A percentile compares a stretch with the other conserved stretches of the same genome.
These are phyloP conservation scores for Cacatua alba DNA, from an alignment of 2,113 vertebrate species.

Conservation along the genomic window DNA sequence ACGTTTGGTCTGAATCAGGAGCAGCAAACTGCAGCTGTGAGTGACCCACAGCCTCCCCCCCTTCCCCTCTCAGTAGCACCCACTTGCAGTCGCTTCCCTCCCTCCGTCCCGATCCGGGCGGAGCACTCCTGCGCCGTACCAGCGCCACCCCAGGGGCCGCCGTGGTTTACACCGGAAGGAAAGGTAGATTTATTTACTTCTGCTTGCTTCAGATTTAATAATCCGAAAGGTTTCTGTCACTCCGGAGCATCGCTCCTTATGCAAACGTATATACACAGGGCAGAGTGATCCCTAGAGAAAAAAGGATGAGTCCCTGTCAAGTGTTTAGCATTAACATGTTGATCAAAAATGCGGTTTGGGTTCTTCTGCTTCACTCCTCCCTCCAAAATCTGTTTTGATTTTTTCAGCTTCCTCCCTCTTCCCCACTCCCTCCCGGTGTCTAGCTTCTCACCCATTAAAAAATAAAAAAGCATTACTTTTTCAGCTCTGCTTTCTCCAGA, in stretches of 20 bases:
- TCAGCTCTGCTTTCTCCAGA: neutral
- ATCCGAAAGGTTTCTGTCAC: accelerated
- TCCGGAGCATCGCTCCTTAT: accelerated
- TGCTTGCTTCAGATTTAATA: accelerated
- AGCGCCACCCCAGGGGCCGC: neutral
- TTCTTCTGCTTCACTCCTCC: neutral
- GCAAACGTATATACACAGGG: accelerated
- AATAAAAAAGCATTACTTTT: neutral
- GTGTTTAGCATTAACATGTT: accelerated
- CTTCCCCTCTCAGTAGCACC: neutral
- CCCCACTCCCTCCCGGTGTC: neutral
- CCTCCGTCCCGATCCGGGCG: neutral
- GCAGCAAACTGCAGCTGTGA: accelerated
- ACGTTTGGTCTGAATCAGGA: accelerated
- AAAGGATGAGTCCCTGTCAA: accelerated
- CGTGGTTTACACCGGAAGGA: accelerated
- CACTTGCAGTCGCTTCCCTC: neutral
- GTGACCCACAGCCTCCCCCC: accelerated
- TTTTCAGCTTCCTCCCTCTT: neutral
- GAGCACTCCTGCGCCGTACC: neutral
- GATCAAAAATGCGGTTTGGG: neutral
- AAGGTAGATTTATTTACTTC: accelerated
- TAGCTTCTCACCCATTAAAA: neutral
- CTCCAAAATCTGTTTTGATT: conserved; percentile 10
- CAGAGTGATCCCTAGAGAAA: neutral